Conservation (phyloP, 2,113 vertebrate species). For the Balaenoptera acutorostrata region DNA sequence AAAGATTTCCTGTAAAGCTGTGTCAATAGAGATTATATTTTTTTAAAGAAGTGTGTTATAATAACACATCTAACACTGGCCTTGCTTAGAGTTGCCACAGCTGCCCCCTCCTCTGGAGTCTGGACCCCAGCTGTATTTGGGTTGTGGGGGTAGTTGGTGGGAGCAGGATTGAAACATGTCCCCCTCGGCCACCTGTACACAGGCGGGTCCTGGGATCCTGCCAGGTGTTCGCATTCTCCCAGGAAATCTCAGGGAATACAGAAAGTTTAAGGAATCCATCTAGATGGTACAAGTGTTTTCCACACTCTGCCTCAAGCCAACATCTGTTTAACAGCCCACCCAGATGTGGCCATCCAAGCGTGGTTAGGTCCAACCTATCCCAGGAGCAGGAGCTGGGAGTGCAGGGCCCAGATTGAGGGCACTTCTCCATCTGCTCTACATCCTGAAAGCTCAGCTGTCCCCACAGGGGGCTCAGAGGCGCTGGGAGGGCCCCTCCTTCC, state of each 20-base stretch:
- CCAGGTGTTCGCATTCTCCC: background rate
- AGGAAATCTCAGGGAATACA: background rate
- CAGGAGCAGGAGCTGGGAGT: background rate
- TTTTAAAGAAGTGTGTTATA: background rate
- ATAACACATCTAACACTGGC: background rate
- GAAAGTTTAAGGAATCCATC: background rate
- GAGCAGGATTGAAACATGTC: background rate
- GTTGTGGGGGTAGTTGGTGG: too few species aligned
- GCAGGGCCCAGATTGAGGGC: background rate
- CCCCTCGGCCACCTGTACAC: background rate
- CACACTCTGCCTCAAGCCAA: background rate
- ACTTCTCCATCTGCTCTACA: background rate
- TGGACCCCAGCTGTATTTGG: background rate
- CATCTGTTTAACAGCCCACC: background rate
- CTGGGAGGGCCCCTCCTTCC: background rate
- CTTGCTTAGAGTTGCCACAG: background rate
- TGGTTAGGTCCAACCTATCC: background rate
- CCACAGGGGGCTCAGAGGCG: background rate
- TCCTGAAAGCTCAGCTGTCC: background rate
- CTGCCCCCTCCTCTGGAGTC: background rate
- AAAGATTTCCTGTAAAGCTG: slow-evolving; percentile 3
- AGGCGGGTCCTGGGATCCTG: too few species aligned
- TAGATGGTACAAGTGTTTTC: background rate
- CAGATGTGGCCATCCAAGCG: background rate
- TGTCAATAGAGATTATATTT: background rate